Conservation (phyloP, 2,888 invertebrate species). For the Dryococelus australis region DNA sequence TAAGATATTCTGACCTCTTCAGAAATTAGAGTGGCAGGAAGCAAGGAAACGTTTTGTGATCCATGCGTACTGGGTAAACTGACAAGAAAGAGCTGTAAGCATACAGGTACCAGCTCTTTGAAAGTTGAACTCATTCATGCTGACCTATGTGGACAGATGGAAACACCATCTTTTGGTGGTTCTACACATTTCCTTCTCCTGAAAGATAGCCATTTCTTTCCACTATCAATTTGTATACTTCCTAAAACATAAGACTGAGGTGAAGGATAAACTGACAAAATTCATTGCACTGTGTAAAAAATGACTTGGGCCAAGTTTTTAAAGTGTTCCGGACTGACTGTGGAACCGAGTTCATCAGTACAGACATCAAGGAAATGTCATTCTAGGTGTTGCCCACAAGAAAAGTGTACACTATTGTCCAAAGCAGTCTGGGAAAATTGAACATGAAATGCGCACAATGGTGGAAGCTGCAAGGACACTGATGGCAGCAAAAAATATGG, state of each 20-base stretch:
- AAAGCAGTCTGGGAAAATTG: not conserved
- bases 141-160: not conserved
- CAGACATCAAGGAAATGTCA: not conserved
- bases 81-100: not conserved
- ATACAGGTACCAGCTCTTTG: not conserved
- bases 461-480: not conserved
- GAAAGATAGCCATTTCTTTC: not conserved
- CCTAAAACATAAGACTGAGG: not conserved
- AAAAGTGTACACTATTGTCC: not conserved
- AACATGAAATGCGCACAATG: not conserved
- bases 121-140: not conserved
- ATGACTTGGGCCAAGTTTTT: not conserved
- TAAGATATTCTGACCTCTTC: not conserved
- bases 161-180: not conserved
- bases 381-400: not conserved
- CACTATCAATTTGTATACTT: not conserved
- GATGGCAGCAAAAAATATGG: not conserved
- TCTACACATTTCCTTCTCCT: not conserved
- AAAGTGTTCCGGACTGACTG: not conserved
- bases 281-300: not conserved
- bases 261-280: not conserved
- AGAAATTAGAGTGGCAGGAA: not conserved
- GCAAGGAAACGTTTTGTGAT: not conserved
- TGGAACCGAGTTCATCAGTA: not conserved
- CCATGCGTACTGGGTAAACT: not conserved